Conservation (phyloP, 2,113 vertebrate genomes). For the Raja brachyura region DNA sequence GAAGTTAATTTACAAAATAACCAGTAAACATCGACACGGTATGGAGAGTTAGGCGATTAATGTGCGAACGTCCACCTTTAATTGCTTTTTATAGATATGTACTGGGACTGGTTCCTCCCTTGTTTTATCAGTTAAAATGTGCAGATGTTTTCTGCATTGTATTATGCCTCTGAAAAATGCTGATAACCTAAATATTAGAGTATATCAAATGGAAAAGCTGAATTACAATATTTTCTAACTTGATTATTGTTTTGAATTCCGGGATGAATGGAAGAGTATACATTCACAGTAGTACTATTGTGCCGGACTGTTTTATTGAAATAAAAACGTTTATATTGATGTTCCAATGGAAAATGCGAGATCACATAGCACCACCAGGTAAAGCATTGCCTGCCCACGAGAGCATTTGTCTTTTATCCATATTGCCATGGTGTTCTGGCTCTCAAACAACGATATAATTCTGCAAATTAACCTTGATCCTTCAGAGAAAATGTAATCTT, state of each 20-base stretch:
- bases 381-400: neutral
- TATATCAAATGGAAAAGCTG: neutral
- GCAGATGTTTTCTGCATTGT: neutral
- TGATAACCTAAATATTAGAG: neutral
- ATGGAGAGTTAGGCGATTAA: neutral
- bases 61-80: neutral
- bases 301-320: neutral
- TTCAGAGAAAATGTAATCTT: neutral
- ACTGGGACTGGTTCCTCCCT: neutral
- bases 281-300: neutral
- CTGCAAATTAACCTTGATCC: neutral
- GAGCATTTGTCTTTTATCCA: neutral
- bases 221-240: neutral
- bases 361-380: neutral
- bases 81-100: neutral
- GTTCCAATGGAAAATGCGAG: neutral
- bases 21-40: neutral
- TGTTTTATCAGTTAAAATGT: neutral
- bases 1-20: neutral
- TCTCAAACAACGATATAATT: constrained; percentile 1
- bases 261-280: neutral
- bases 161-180: neutral
- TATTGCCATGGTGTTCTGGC: neutral
- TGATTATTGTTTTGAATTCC: neutral
- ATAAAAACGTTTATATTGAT: neutral